Evolutionary conservation across 2,113 vertebrate genomes (phyloP).

Genomic region (Nannospalax galili): DNA sequence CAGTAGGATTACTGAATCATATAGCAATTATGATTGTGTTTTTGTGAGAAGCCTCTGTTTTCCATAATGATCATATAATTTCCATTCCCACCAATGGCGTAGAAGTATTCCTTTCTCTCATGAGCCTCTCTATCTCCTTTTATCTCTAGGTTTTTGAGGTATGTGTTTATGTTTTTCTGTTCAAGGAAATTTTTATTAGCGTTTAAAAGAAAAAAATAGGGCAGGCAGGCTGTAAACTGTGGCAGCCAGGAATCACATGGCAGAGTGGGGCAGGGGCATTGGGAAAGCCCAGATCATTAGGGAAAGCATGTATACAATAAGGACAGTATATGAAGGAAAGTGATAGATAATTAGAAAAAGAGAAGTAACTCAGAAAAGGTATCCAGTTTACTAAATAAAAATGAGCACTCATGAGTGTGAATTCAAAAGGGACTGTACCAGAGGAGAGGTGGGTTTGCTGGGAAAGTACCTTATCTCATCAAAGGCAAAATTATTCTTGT

Average conservation of each 20-base stretch:
- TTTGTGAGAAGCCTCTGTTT: neutral
- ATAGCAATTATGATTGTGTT: neutral
- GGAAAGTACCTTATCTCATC: neutral
- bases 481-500: neutral
- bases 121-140: neutral
- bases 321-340: neutral
- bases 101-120: neutral
- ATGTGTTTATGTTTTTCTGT: neutral
- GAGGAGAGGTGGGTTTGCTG: neutral
- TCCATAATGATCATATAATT: neutral
- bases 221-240: neutral
- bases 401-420: too few relatives aligned
- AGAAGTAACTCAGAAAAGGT: too few relatives aligned
- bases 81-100: neutral
- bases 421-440: neutral
- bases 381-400: too few relatives aligned
- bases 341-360: too few relatives aligned
- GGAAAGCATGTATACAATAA: neutral
- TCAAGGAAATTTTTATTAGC: neutral
- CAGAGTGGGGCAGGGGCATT: too few relatives aligned
- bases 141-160: neutral
- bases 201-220: neutral
- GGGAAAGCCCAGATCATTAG: neutral
- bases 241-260: too few relatives aligned
- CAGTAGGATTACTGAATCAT: neutral